Conservation (phyloP, 2,797 vertebrate species). For the Sciurus vulgaris region DNA sequence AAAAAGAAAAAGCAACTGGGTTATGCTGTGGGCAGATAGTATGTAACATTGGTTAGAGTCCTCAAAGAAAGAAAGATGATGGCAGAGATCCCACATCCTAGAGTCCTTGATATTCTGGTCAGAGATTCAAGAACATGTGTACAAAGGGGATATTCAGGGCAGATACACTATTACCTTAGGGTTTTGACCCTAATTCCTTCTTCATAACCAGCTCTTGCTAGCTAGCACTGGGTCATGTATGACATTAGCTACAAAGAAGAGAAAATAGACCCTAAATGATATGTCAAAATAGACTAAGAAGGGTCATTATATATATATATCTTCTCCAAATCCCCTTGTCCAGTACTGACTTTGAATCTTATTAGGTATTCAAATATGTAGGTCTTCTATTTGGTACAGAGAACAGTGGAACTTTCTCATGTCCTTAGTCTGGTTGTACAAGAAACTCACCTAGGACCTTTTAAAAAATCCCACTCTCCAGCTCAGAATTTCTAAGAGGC, state of each 20-base stretch:
- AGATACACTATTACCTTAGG: neutral
- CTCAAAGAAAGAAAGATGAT: neutral
- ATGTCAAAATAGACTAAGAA: neutral
- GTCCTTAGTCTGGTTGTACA: neutral
- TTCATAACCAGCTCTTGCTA: neutral
- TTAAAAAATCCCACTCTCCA: neutral
- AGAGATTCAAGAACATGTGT: neutral
- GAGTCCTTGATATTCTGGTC: neutral
- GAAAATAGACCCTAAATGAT: neutral
- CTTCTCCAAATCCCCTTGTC: neutral
- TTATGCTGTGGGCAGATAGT: neutral
- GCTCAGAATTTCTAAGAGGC: neutral
- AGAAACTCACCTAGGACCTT: neutral
- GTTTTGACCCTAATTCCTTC: neutral
- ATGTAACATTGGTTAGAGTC: neutral
- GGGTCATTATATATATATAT: neutral
- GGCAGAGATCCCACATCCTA: neutral
- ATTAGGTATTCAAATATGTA: neutral
- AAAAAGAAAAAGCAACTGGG: neutral
- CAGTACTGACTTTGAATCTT: neutral
- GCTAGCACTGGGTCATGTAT: neutral
- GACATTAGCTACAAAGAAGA: neutral
- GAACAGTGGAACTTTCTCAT: neutral
- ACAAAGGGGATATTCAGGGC: neutral
- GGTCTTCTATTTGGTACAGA: neutral